Evolutionary conservation across 2,888 invertebrate genomes (phyloP), one percentile per base, ranked within the genome.

Genomic region (Thecocarcelia acutangulata): DNA sequence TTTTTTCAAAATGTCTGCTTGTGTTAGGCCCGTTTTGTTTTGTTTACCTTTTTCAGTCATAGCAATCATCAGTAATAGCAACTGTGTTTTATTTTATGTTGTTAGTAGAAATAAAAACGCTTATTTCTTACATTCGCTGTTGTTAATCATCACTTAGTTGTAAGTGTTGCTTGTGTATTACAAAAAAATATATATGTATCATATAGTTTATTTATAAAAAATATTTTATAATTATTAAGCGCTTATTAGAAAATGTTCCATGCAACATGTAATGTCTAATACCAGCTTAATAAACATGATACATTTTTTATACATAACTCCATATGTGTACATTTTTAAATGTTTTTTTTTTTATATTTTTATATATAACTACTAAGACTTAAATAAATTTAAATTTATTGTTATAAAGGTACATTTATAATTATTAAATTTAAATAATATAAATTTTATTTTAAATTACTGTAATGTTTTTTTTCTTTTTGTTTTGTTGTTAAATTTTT

Each of bases 111-210:
- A 33, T 33, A 19, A 61, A 69, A 69, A 64, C 44, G 86, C 86
- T 86, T 88, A 84, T 88, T 84, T 77, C 83, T 88, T 86, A 87
- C 87, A 85, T 59, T 66, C 72, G 50, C 72, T 63, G 58, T 64
- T 74, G 56, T 56, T n/a, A n/a, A n/a, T 64, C 24, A 59, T 74
- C 56, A 44, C 42, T 42, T 58, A 58, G 44, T 58, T 59, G 19
- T 21, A 56, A 66, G 48, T 63, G 54, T 66, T 48, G 21, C 33
- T 46, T 76, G 9, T 64, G 21, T 59, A 52, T 40, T 61, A 42
- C 17, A 40, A 52, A n/a, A 42, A 56, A 24, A 40, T n/a, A 33
- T 28, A 28, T 4, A 28, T 28, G 6, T 4, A 33, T 1, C 5
- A 0, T 59, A 64, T 9, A 54, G 19, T 40, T 61, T 52, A 64